These are phyloP conservation scores for Tupiocoris notatus DNA, from an alignment of 2,888 invertebrate genomes.

Conservation along the genomic window DNA sequence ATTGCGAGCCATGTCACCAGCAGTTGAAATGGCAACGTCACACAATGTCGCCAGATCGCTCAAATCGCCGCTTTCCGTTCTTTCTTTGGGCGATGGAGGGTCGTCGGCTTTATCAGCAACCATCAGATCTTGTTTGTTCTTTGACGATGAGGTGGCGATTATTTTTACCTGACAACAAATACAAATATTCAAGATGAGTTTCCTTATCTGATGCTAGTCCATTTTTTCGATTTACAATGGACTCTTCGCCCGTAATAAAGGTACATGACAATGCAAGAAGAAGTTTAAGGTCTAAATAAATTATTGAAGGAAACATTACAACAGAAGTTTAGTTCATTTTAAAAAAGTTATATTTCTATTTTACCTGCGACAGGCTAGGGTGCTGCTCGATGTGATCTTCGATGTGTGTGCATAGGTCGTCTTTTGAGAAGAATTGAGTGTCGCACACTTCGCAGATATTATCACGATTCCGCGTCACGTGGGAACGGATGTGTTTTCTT, in stretches of 20 bases:
- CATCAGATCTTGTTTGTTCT: constrained; percentile 36
- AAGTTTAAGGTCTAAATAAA: too few species aligned
- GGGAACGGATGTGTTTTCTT: constrained; percentile 47
- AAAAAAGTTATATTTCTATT: too few species aligned
- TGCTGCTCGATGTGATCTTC: constrained; percentile 48
- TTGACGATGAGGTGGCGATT: constrained; percentile 46
- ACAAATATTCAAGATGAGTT: not conserved
- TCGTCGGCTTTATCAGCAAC: not conserved
- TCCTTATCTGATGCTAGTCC: too few species aligned
- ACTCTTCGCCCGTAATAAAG: too few species aligned
- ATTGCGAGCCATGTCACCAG: constrained; percentile 44
- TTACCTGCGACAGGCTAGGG: constrained; percentile 45
- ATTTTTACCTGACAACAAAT: constrained; percentile 24
- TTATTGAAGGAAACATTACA: too few species aligned
- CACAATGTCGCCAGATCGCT: constrained; percentile 49
- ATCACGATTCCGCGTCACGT: constrained; percentile 44
- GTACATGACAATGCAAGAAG: too few species aligned
- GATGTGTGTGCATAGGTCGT: constrained; percentile 47
- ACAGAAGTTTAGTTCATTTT: too few species aligned
- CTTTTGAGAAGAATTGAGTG: constrained; percentile 44
- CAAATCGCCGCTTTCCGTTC: constrained; percentile 42
- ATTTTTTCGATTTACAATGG: too few species aligned
- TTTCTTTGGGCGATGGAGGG: constrained; percentile 24
- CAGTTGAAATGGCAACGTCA: constrained; percentile 49
- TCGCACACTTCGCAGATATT: constrained; percentile 48